Evolutionary conservation across 2,888 invertebrate genomes (phyloP), one percentile per base, ranked within the genome.

Genomic region (Pycnomerus fuliginosus): DNA sequence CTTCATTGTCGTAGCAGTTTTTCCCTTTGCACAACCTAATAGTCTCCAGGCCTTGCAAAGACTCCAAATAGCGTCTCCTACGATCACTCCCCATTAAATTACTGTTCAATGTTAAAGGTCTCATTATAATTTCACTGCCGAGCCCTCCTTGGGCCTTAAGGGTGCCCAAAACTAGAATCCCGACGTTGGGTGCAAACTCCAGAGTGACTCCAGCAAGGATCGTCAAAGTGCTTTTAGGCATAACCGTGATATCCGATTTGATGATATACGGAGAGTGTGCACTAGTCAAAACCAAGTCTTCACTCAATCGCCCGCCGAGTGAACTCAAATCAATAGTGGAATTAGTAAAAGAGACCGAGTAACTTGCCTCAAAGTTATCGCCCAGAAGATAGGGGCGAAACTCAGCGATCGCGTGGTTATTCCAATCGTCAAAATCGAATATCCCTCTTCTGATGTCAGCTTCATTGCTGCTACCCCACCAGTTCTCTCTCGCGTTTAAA

Each of bases 401-500:
- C 8, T 85, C 80, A 0, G 96, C 97, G 35, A 96, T 83, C 0
- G 96, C 96, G 69, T 93, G 95, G 70, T 94, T 92, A 69, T 99
- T 99, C 98, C 99, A 99, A 68, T 98, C 97, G 68, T 99, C 96
- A 71, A 99, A 97, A 73, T 98, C 98, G 67, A 98, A 97, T 61
- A 98, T 95, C 64, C 84, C 80, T 34, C 82, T 78, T 56, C 83
- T 82, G 37, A 99, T 98, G 39, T 79, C 78, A 3, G 73, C 74
- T 35, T 88, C 83, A 38, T 85, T 79, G 1, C 76, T 74, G 2
- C 86, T 86, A 7, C 97, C 98, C 98, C 98, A 99, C 90, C 93
- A 99, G 69, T 99, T 99, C 69, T 92, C 88, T 5, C 80, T 80
- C 0, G 92, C 94, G 66, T 97, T 89, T 38, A 99, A 76, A 27